Percentiles rank a stretch among this genome's conserved stretches.
These are phyloP conservation scores for Mayetiola destructor DNA, from an alignment of 2,888 invertebrate species.

Conservation along the genomic window DNA sequence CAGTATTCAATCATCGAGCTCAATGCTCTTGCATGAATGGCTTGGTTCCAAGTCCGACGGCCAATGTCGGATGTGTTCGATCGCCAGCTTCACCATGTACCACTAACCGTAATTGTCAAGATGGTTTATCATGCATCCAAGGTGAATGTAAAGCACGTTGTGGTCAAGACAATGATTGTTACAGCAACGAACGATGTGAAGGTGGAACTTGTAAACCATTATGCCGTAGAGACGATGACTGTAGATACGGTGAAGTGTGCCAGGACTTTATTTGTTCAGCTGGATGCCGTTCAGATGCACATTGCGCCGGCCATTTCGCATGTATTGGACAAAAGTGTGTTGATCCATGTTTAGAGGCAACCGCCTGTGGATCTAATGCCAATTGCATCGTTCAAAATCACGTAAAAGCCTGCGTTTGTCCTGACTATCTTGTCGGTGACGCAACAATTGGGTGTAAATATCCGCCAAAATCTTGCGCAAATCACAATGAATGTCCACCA, in stretches of 20 bases:
- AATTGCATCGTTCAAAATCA: slow-evolving; percentile 56
- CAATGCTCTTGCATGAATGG: slow-evolving; percentile 64
- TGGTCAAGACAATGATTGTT: slow-evolving; percentile 56
- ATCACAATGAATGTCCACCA: slow-evolving; percentile 51
- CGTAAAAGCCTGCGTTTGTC: slow-evolving; percentile 59
- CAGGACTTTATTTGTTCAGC: slow-evolving; percentile 61
- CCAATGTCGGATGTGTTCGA: slow-evolving; percentile 75
- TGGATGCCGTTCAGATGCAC: slow-evolving; percentile 68
- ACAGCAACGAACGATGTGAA: slow-evolving; percentile 56
- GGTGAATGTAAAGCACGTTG: slow-evolving; percentile 64
- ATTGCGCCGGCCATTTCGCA: slow-evolving; percentile 55
- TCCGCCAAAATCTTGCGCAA: slow-evolving; percentile 47
- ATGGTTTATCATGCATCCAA: slow-evolving; percentile 57
- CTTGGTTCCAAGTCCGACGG: slow-evolving; percentile 74
- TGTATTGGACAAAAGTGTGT: slow-evolving; percentile 67
- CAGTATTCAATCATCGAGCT: slow-evolving; percentile 65
- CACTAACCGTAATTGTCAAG: slow-evolving; percentile 59
- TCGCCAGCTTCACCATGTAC: slow-evolving; percentile 60
- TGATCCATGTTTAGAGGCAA: slow-evolving; percentile 60
- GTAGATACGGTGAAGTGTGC: slow-evolving; percentile 75
- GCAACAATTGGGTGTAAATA: slow-evolving; percentile 58
- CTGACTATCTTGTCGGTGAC: slow-evolving; percentile 56
- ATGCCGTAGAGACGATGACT: slow-evolving; percentile 72
- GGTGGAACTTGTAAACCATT: slow-evolving; percentile 70
- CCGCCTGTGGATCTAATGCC: slow-evolving; percentile 74